Conservation (phyloP, 2,797 vertebrate species). For the Potorous gilbertii region DNA sequence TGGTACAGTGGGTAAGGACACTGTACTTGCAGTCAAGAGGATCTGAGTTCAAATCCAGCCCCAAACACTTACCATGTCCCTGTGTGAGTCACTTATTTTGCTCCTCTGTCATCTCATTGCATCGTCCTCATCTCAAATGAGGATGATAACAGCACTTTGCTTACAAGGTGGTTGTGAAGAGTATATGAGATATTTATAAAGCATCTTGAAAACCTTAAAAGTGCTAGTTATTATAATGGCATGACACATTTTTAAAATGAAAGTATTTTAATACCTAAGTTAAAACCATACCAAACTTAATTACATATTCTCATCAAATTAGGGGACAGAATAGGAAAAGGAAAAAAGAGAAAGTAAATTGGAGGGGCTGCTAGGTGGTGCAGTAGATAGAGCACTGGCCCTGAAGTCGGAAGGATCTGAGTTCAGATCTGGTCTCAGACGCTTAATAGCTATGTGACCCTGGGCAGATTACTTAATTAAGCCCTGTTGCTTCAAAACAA, state of each 20-base stretch:
- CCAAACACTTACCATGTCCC: not conserved
- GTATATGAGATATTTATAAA: not conserved
- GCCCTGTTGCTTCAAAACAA: not conserved
- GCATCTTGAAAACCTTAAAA: not conserved
- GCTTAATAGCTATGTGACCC: no score
- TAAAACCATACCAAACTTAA: not conserved
- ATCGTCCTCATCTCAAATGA: not conserved
- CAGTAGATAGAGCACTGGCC: no score
- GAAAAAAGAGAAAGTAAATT: not conserved
- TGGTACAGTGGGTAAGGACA: not conserved
- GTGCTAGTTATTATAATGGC: not conserved
- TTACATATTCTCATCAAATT: not conserved
- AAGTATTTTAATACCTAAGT: not conserved
- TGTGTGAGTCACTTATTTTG: not conserved
- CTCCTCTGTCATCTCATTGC: not conserved
- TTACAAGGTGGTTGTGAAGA: not conserved
- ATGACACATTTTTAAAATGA: not conserved
- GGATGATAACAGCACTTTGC: not conserved
- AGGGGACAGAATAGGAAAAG: not conserved
- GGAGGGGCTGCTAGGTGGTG: not conserved
- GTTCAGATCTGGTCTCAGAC: no score
- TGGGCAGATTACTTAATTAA: not conserved
- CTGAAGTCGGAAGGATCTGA: no score
- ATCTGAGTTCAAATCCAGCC: not conserved
- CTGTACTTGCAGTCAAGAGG: not conserved